Evolutionary conservation across 92 coral and sea anemone species (phyloP).

Genomic region (Palythoa grandiflora): DNA sequence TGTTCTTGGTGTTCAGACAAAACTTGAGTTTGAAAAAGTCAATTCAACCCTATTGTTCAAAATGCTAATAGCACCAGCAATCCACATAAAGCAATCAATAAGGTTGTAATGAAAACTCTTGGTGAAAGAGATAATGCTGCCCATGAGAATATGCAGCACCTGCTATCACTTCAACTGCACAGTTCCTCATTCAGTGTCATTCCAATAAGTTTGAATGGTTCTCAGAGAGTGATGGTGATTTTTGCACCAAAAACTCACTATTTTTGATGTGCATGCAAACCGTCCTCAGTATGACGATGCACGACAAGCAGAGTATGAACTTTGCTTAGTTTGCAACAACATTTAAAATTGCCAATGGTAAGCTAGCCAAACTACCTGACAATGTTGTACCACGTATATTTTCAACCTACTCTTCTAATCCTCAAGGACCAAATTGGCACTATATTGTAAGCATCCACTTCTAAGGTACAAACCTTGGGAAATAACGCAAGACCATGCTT

Average conservation of each 20-base stretch:
- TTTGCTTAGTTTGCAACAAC: conserved; percentile 43
- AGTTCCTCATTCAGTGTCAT: background rate
- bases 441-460: no score
- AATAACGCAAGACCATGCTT: conserved; percentile 46
- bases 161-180: background rate
- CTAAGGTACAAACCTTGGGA: conserved; percentile 57
- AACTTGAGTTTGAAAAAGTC: background rate
- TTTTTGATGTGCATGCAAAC: background rate
- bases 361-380: conserved; percentile 45
- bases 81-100: background rate
- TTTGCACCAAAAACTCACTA: conserved; percentile 2
- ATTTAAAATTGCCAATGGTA: conserved; percentile 31
- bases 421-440: conserved; percentile 39
- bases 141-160: background rate
- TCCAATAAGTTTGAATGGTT: background rate
- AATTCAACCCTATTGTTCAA: background rate
- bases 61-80: conserved; percentile 7
- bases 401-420: conserved; percentile 42
- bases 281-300: conserved; percentile 13
- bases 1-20: background rate
- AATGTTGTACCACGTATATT: conserved; percentile 42
- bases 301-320: background rate
- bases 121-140: background rate
- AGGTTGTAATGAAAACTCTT: background rate
- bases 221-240: background rate